Base-by-base conservation (phyloP, 1,140 invertebrate species). In the Drusus annulatus region DNA sequence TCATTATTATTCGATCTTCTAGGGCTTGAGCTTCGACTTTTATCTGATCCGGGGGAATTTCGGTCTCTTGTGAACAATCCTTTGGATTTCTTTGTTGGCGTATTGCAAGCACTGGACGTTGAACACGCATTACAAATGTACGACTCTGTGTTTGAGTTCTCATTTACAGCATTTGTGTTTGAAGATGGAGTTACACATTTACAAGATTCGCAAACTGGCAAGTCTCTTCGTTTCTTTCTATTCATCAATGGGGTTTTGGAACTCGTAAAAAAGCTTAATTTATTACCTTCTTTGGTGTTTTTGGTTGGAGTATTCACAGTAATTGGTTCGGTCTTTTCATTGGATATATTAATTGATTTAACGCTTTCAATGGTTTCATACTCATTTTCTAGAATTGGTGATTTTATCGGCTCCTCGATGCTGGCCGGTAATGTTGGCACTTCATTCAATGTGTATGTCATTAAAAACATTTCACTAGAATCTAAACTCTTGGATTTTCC, bases 401-500 rank as follows among this genome's bases (percentile, higher is more conserved):
- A 80, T 60, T 88, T 87, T 58, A 84, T 85, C 54, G 86, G 85
- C 82, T 89, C 88, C 45, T 87, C 86, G 56, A 80, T 81, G 77
- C 77, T 84, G 83, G 75, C 85, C 81, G 63, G 82, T 73, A 82
- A 82, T 68, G 78, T 84, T 10, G 80, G 81, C n/a, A 80, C 77
- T 21, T 84, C 84, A 54, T 84, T 91, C 36, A 82, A 90, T 86
- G 83, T 91, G 82, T 80, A 88, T 77, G 88, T 79, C 78, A 85
- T 90, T 0, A 91, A 89, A 71, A 93, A 92, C 79, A 94, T 89
- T 84, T 96, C 95, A 83, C 94, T 95, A 0, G 95, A 96, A 86
- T 97, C 96, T 13, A 96, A 88, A 85, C 95, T 96, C 81, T 93
- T 93, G 0, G 95, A 96, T 85, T 96, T 96, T 0, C 95, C 95